Evolutionary conservation across 2,797 vertebrate species (phyloP), one percentile per base, ranked within the genome.

Genomic region (Neoniphon sammara): DNA sequence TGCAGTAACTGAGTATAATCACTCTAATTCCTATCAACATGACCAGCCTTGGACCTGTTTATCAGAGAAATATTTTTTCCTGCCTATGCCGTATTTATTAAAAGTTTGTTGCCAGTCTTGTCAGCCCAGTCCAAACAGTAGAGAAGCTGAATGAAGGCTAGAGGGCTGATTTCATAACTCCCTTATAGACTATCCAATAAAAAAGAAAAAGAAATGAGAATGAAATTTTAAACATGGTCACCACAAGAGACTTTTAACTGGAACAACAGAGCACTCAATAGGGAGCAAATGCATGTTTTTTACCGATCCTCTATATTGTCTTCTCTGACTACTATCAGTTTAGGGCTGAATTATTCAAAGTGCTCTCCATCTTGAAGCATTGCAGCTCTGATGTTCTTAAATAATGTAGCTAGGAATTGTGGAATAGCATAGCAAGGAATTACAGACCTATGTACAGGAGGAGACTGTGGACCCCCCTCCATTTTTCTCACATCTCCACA

Each of bases 271-370:
- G 39, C 54, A 4, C 15, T 61, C 9, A 17, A 15, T 2, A 6
- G 58, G 55, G 46, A 42, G 30, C 25, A 53, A 7, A 54, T 54
- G 8, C 3, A 62, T 2, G 60, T 67, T 76, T 76, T 67, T n/a
- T 7, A 58, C 15, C 70, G 65, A 20, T 70, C 60, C 42, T 56
- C 52, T 21, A 30, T 42, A 42, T 17, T 66, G 17, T n/a, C 14
- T 50, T 57, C 34, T 27, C 55, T n/a, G 58, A 42, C 42, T 23
- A 49, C 17, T 56, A 61, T 60, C 31, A 42, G 23, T 68, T 64
- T 73, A 6, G 57, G 61, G 36, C 15, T 87, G 55, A 87, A 88
- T 85, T 73, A 86, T 87, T 88, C 3, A 80, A 67, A 66, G 18
- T 17, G 44, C 15, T 52, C 34, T 42, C 55, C 55, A 57, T 64